Percentiles rank a stretch among this genome's conserved stretches.
phyloP scores from a whole-genome alignment of 2,888 invertebrate genomes.

The Aphodius sticticus region DNA sequence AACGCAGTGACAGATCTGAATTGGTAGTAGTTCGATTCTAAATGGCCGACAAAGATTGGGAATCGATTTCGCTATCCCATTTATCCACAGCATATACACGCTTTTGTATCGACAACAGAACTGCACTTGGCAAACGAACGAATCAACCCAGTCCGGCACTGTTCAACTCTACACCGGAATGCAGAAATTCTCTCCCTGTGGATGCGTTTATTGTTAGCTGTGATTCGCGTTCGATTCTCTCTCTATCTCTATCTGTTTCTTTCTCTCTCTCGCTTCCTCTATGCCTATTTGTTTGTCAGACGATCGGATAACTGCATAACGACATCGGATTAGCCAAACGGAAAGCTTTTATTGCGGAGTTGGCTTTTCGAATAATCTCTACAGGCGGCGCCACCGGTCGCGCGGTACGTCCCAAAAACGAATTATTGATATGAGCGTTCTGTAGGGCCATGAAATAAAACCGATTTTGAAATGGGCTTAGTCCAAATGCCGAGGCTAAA shows the following conservation, averaged over 20 bases:
- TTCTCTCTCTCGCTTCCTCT: neutral
- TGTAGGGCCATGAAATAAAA: neutral
- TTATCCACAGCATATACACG: neutral
- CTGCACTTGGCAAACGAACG: neutral
- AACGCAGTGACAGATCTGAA: neutral
- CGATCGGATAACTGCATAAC: conserved; percentile 4
- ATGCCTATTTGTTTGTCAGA: neutral
- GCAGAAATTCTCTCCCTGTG: neutral
- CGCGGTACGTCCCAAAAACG: neutral
- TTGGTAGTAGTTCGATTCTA: neutral
- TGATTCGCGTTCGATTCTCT: neutral
- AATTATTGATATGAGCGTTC: neutral
- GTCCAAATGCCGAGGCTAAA: neutral
- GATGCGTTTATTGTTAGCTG: neutral
- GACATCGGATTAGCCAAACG: neutral
- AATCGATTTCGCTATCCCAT: neutral
- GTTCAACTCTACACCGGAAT: neutral
- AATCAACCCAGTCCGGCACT: neutral
- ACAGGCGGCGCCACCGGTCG: neutral
- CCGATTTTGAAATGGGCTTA: neutral
- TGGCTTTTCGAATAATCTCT: neutral
- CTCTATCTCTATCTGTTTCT: neutral
- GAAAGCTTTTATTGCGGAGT: neutral
- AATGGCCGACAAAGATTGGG: neutral
- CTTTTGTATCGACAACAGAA: neutral